Evolutionary conservation across 2,113 vertebrate species (phyloP).

Genomic region (Acrocephalus kingi): DNA sequence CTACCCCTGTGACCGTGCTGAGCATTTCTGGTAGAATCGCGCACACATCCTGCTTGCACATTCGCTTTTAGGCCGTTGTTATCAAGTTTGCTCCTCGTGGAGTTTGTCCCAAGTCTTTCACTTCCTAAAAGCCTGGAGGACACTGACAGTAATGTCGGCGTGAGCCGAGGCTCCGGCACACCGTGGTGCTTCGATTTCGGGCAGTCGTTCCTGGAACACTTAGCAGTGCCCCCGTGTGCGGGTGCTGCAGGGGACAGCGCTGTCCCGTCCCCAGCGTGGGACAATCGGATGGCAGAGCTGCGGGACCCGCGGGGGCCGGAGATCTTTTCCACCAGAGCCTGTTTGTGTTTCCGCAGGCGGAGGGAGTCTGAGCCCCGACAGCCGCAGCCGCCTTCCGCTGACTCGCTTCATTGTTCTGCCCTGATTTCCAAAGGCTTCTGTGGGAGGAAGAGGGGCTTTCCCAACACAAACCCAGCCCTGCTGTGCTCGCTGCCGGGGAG

Average conservation of each 20-base stretch:
- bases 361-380: not conserved
- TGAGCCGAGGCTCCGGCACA: not conserved
- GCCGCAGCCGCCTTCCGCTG: not conserved
- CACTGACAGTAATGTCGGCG: accelerated
- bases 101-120: not conserved
- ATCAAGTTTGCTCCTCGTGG: not conserved
- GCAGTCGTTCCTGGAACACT: not conserved
- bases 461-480: not conserved
- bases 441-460: not conserved
- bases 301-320: not conserved
- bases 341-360: not conserved
- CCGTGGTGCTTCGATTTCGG: not conserved
- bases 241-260: accelerated
- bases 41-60: too few species aligned
- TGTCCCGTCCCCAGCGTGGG: not conserved
- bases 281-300: accelerated
- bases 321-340: not conserved
- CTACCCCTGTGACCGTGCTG: not conserved
- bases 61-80: not conserved
- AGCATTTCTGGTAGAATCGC: not conserved
- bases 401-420: not conserved
- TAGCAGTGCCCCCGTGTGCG: accelerated
- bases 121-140: not conserved
- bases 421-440: not conserved
- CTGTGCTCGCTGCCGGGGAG: not conserved